A percentile compares a stretch with the other conserved stretches of the same genome.
phyloP scores from a whole-genome alignment of 2,113 vertebrate genomes.

The Abramis brama region DNA sequence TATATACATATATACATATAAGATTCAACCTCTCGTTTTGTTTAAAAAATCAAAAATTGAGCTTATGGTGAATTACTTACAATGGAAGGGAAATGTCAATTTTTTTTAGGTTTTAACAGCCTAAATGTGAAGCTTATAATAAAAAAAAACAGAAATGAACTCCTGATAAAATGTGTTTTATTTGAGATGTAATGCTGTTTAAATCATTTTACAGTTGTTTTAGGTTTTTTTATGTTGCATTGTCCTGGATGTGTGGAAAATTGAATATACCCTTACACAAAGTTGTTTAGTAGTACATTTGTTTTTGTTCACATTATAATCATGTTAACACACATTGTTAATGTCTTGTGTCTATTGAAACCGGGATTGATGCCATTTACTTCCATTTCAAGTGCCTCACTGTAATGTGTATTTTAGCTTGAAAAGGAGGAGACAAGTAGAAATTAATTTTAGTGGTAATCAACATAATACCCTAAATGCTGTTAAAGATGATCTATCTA shows the following conservation, averaged over 20 bases:
- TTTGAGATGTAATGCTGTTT: too few species aligned
- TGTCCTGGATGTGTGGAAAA: too few species aligned
- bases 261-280: neutral
- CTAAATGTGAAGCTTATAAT: too few species aligned
- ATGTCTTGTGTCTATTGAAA: neutral
- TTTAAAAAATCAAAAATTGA: neutral
- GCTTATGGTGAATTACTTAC: neutral
- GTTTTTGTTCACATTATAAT: neutral
- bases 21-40: neutral
- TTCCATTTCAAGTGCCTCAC: too few species aligned
- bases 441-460: too few species aligned
- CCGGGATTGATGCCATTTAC: neutral
- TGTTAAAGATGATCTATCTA: neutral
- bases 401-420: too few species aligned
- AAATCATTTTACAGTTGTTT: too few species aligned
- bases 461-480: neutral
- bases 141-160: too few species aligned
- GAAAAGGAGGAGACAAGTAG: too few species aligned
- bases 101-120: neutral
- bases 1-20: too few species aligned
- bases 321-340: neutral
- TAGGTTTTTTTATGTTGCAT: neutral
- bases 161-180: too few species aligned
- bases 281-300: too few species aligned
- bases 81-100: neutral